phyloP scores from a whole-genome alignment of 2,797 vertebrate species.

The Pseudocheirus occidentalis region DNA sequence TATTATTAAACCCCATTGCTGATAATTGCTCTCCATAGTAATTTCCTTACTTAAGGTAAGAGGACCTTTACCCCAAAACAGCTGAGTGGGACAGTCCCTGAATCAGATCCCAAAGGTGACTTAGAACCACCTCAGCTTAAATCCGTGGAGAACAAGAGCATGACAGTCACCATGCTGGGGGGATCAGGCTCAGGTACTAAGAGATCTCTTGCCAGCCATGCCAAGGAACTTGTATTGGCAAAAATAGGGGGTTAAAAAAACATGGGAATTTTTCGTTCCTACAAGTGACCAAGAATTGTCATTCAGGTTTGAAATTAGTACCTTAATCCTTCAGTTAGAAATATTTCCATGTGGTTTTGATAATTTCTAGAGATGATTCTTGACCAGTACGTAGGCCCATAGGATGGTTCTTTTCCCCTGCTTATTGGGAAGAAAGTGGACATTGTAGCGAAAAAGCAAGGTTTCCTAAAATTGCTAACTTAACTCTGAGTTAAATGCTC shows the following conservation, averaged over 20 bases:
- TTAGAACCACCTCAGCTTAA: neutral
- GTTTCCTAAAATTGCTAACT: neutral
- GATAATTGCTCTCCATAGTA: constrained; percentile 2
- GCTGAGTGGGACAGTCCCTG: neutral
- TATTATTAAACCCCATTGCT: neutral
- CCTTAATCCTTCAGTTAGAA: neutral
- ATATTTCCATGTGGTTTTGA: neutral
- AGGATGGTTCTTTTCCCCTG: neutral
- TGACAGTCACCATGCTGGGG: neutral
- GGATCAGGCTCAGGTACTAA: accelerated
- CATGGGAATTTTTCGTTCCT: neutral
- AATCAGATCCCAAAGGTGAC: neutral
- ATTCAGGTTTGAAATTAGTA: constrained; percentile 23
- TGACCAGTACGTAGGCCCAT: neutral
- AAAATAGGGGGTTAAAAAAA: neutral
- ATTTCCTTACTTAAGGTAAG: neutral
- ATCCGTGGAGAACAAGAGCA: constrained; percentile 4
- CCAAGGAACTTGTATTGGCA: neutral
- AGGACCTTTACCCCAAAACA: neutral
- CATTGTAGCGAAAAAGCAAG: neutral
- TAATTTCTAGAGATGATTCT: neutral
- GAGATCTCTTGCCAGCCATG: neutral
- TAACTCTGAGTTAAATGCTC: neutral
- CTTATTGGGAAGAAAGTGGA: neutral
- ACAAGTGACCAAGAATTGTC: neutral